Base-by-base conservation (phyloP, 2,113 vertebrate genomes). In the Tragulus kanchil region DNA sequence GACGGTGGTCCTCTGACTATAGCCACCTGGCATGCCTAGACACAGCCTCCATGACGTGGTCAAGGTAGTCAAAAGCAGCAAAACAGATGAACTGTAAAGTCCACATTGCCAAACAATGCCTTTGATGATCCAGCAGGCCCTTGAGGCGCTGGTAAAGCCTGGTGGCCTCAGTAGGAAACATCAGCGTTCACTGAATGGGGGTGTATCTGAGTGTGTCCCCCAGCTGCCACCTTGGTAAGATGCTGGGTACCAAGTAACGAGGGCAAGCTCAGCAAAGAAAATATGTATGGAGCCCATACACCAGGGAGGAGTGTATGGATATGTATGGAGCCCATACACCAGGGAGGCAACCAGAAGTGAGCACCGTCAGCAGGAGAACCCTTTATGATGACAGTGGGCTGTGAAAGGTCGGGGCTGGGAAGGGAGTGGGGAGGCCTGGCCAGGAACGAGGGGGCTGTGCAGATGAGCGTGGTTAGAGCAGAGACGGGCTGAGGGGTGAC, bases 1-100 rank as follows among this genome's bases (percentile, higher is more conserved):
- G 42, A 36, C 0, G 12, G 62, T 59, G 16, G 5, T 15, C 71
- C 78, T 89, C 45, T 23, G 62, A 81, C 17, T 58, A 23, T 86
- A 93, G 65, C 71, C 25, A 15, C 54, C 0, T 15, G 56, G 61
- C 50, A 58, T 3, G 26, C 36, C 62, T 6, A 61, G 89, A 58
- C 15, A 71, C 19, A 2, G 13, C 25, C 9, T 1, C 1, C 0
- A 0, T 2, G 61, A 75, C 5, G 31, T 8, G 21, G 64, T 31
- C 59, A 91, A 12, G 64, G 25, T 78, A 61, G 6, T 62, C 10
- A 21, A 23, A 73, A 67, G 89, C 71, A 78, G 48, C 28, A 59
- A 81, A 19, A 65, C 21, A 11, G 2, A 15, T 42, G 64, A 59
- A 36, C 8, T 58, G 8, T 42, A n/a, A 28, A 16, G 67, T 56